A percentile compares a stretch with the other conserved stretches of the same genome.
Conservation (phyloP, 2,113 vertebrate species). For the Chrysemys picta region DNA sequence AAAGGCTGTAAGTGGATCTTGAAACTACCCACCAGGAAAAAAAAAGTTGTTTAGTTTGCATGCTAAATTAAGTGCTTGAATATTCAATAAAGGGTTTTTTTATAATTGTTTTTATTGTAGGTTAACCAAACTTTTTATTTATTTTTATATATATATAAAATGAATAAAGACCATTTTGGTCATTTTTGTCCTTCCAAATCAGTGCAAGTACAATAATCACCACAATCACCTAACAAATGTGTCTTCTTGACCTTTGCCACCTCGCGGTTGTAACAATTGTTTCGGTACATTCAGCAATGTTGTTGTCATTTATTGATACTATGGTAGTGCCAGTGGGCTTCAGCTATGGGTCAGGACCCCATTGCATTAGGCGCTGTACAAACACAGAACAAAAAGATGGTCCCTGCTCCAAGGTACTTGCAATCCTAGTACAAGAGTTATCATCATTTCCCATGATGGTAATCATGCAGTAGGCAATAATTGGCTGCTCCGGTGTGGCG, state of each 20-base stretch:
- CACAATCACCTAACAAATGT: neutral
- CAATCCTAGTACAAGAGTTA: neutral
- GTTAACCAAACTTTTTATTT: neutral
- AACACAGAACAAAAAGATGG: neutral
- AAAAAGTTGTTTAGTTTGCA: neutral
- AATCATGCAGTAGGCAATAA: rapidly evolving
- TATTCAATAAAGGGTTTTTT: neutral
- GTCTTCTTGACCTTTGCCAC: neutral
- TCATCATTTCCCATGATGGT: neutral
- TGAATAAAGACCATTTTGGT: neutral
- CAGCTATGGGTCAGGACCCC: conserved; percentile 3
- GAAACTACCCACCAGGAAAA: conserved; percentile 11
- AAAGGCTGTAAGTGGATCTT: conserved; percentile 11
- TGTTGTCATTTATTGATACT: neutral
- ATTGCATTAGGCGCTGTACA: neutral
- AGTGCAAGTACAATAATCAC: neutral
- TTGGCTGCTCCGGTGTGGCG: neutral
- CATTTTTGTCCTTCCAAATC: neutral
- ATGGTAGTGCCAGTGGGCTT: neutral
- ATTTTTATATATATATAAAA: neutral
- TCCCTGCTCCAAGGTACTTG: rapidly evolving
- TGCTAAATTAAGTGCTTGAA: neutral
- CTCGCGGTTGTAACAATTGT: neutral
- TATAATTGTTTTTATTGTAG: neutral
- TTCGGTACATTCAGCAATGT: neutral